These are phyloP conservation scores for Mesorhabditis sp. DNA, from an alignment of 2,888 invertebrate species.

Conservation along the genomic window DNA sequence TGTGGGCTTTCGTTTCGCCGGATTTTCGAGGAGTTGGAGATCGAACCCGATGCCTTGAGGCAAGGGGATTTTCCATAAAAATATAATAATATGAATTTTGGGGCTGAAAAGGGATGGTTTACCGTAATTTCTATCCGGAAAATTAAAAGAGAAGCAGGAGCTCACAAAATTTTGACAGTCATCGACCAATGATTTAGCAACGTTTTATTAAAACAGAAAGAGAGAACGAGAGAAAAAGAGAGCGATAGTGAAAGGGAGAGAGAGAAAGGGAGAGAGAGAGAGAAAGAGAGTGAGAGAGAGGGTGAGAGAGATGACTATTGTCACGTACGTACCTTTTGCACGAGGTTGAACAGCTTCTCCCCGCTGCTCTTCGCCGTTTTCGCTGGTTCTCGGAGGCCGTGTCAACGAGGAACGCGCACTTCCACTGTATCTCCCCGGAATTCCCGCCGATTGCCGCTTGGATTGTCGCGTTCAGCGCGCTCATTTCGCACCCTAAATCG, in stretches of 20 bases:
- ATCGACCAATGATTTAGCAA: no score
- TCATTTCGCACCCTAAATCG: not conserved
- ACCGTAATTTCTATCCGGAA: no score
- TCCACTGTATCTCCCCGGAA: not conserved
- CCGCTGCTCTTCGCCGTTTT: not conserved
- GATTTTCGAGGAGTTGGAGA: no score
- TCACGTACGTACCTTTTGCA: conserved; percentile 4
- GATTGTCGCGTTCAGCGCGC: not conserved
- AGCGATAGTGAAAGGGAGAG: not conserved
- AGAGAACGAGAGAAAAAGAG: not conserved
- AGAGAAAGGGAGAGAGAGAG: not conserved
- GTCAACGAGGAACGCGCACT: not conserved
- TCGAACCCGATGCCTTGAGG: no score
- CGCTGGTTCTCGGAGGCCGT: not conserved
- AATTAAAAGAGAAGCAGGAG: no score
- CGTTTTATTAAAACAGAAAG: not conserved
- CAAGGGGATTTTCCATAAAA: no score
- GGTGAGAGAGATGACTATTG: not conserved
- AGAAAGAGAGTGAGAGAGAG: not conserved
- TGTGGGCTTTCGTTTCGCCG: no score
- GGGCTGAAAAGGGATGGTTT: no score
- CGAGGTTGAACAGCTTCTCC: not conserved
- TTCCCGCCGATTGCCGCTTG: not conserved
- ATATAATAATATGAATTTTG: no score
- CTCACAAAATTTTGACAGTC: no score